Evolutionary conservation across 2,797 vertebrate species (phyloP), one percentile per base, ranked within the genome.

Genomic region (Sebastiscus tertius): DNA sequence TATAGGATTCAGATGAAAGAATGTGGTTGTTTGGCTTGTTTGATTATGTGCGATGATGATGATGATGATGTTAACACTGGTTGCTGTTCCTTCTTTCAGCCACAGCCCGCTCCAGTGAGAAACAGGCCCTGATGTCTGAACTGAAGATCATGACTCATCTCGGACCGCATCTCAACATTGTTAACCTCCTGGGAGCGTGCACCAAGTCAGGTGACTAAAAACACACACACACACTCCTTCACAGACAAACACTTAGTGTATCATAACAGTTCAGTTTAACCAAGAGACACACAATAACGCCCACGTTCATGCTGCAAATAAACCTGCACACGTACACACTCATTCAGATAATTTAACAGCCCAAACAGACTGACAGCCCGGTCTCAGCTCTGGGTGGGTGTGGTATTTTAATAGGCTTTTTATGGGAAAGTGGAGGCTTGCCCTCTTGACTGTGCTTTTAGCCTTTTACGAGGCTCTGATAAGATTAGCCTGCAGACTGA

Each of bases 61-160:
- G 33, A 36, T 7, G n/a, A 27, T 58, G 55, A 81, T 75, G 22
- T 39, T 88, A 75, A 78, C 42, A 18, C 42, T 0, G 36, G 62
- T 49, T 77, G 4, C 56, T 68, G 5, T 59, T 0, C 54, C 42
- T 87, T 77, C 75, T 85, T 77, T 80, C 91, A 99, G 99, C 99
- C 80, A 99, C 99, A 1, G 98, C 99, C 11, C 97, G 99, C 82
- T 97, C 99, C 86, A 99, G 99, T 74, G 99, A 99, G 91, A 99
- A 99, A 79, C 98, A 99, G 83, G 99, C 99, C 0, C 97, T 99
- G 74, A 99, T 99, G 99, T 99, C 99, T 13, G 99, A 99, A 83
- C 94, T 99, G 94, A 99, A 99, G 96, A 99, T 99, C 90, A 99
- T 99, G 99, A 99, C 98, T 63, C 99, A 99, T 80, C 96, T 99